These are phyloP conservation scores for Xiphydria camelus DNA, from an alignment of 2,888 invertebrate genomes.

Conservation along the genomic window DNA sequence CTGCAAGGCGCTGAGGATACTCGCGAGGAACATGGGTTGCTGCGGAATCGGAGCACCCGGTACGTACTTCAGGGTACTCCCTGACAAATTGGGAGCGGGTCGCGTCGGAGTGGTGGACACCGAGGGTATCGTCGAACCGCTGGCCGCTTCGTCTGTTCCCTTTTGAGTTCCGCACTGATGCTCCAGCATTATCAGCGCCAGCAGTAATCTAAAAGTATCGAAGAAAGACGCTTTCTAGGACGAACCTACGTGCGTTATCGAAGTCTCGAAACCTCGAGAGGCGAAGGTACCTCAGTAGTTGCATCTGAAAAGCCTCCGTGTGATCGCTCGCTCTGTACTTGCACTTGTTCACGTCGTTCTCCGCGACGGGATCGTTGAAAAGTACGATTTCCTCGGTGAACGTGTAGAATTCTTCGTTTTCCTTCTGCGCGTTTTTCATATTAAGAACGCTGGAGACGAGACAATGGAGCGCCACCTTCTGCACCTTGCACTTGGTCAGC, in stretches of 20 bases:
- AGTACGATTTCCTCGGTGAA: conserved; percentile 76
- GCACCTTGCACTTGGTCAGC: conserved; percentile 77
- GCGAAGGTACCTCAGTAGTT: conserved; percentile 61
- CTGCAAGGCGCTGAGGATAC: conserved; percentile 76
- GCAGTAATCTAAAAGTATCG: conserved; percentile 61
- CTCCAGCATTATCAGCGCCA: conserved; percentile 76
- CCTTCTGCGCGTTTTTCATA: conserved; percentile 57
- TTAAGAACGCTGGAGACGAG: conserved; percentile 75
- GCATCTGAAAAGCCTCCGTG: conserved; percentile 72
- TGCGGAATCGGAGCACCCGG: conserved; percentile 72
- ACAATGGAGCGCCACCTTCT: conserved; percentile 81
- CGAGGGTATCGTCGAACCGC: conserved; percentile 30
- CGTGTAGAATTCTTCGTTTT: conserved; percentile 61
- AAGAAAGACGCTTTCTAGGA: neutral
- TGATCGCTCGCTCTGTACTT: conserved; percentile 66
- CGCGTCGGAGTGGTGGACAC: conserved; percentile 41
- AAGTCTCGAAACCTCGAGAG: neutral
- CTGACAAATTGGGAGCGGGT: conserved; percentile 43
- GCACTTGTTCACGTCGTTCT: conserved; percentile 58
- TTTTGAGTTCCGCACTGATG: conserved; percentile 67
- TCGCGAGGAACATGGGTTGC: conserved; percentile 81
- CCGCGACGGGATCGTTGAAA: conserved; percentile 68
- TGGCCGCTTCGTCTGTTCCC: conserved; percentile 57
- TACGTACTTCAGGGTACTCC: conserved; percentile 62
- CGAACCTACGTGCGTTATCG: too few species aligned